A percentile compares a stretch with the other conserved stretches of the same genome.
These are phyloP conservation scores for Neodon shergylaensis DNA, from an alignment of 2,113 vertebrate species.

Conservation along the genomic window DNA sequence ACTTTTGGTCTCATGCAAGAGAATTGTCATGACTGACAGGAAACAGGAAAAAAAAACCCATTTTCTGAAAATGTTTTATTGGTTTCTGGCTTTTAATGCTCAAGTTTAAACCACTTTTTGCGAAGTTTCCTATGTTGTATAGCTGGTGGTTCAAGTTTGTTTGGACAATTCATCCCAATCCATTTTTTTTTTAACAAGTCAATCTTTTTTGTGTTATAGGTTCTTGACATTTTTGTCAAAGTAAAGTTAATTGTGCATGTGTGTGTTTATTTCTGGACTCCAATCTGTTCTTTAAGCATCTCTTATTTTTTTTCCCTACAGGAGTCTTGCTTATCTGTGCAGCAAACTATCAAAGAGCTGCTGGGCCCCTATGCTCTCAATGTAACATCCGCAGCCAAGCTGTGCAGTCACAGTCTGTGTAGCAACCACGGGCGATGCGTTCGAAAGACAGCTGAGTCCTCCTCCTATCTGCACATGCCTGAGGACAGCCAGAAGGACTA, in stretches of 20 bases:
- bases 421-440: constrained; percentile 93
- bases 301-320: constrained; percentile 75
- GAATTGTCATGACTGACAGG: neutral
- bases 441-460: constrained; percentile 86
- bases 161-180: neutral
- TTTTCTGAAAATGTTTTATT: neutral
- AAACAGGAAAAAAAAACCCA: neutral
- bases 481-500: constrained; percentile 86
- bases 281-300: neutral
- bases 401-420: constrained; percentile 93
- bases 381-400: constrained; percentile 92
- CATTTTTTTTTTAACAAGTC: neutral
- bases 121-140: neutral
- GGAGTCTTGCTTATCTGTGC: constrained; percentile 91
- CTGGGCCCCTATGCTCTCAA: constrained; percentile 93
- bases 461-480: constrained; percentile 90
- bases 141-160: neutral
- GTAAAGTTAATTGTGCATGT: neutral
- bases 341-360: constrained; percentile 88
- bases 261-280: neutral
- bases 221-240: neutral
- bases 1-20: neutral
- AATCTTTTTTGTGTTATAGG: too few species aligned
- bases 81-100: neutral
- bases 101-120: neutral